Conservation (phyloP, 2,113 vertebrate species). For the Ctenodactylus gundi region DNA sequence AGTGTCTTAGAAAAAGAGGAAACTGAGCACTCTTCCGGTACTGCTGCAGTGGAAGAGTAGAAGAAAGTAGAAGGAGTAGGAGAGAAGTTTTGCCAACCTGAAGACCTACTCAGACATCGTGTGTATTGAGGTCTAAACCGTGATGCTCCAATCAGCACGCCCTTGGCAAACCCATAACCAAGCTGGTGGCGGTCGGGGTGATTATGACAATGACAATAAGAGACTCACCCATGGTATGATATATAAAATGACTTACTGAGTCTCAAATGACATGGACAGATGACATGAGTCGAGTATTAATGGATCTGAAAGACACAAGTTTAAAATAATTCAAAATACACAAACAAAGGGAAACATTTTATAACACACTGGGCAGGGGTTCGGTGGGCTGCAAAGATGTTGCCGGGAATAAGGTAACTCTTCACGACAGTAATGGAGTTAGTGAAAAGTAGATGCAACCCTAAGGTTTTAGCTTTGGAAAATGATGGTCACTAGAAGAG, state of each 20-base stretch:
- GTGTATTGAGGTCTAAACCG: constrained; percentile 20
- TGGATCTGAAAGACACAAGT: not conserved
- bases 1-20: not conserved
- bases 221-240: not conserved
- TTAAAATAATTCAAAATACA: not conserved
- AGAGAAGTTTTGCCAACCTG: not conserved
- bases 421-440: not conserved
- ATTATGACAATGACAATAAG: no score
- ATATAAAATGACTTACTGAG: not conserved
- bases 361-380: not conserved
- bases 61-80: not conserved
- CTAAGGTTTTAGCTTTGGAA: not conserved
- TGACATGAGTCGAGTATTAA: not conserved
- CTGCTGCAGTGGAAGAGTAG: not conserved
- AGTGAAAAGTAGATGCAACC: not conserved
- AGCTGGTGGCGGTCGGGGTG: no score
- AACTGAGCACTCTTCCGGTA: not conserved
- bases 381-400: not conserved
- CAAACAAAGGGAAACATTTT: not conserved
- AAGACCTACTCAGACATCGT: not conserved
- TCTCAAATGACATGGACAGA: not conserved
- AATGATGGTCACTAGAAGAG: not conserved
- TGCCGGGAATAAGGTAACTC: not conserved
- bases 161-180: no score
- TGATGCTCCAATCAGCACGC: not conserved